A percentile compares a stretch with the other conserved stretches of the same genome.
These are phyloP conservation scores for Bombus soroeensis DNA, from an alignment of 1,140 invertebrate species.

Conservation along the genomic window DNA sequence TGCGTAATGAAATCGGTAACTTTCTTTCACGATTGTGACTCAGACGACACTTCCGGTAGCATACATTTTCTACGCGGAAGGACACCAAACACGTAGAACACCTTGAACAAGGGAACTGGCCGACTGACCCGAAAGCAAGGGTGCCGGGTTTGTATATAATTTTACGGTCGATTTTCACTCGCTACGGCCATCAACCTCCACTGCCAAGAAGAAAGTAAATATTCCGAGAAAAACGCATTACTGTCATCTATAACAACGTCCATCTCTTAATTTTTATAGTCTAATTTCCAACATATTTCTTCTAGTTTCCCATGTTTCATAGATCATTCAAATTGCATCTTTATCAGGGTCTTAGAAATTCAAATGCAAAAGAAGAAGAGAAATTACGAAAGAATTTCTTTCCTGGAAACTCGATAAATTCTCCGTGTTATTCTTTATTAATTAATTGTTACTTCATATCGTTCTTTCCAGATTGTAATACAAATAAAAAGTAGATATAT, in stretches of 20 bases:
- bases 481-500: not conserved
- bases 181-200: constrained; percentile 26
- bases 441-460: not conserved
- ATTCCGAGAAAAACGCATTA: constrained; percentile 9
- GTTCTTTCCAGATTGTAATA: not conserved
- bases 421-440: not conserved
- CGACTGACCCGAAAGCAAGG: constrained; percentile 67
- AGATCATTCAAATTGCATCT: too few species aligned
- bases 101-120: constrained; percentile 56
- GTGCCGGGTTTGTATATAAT: constrained; percentile 31
- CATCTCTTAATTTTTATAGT: not conserved
- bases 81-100: constrained; percentile 43
- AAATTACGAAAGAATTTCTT: not conserved
- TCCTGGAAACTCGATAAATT: too few species aligned
- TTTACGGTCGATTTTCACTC: constrained; percentile 60
- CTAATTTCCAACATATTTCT: not conserved
- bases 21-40: constrained; percentile 71
- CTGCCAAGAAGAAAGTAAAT: constrained; percentile 50
- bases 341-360: too few species aligned
- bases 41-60: constrained; percentile 70
- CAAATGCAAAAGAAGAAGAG: not conserved
- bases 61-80: constrained; percentile 61
- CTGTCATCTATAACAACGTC: not conserved
- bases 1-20: constrained; percentile 58
- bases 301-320: too few species aligned